Conservation (phyloP, 2,797 vertebrate species). For the Anabas testudineus region DNA sequence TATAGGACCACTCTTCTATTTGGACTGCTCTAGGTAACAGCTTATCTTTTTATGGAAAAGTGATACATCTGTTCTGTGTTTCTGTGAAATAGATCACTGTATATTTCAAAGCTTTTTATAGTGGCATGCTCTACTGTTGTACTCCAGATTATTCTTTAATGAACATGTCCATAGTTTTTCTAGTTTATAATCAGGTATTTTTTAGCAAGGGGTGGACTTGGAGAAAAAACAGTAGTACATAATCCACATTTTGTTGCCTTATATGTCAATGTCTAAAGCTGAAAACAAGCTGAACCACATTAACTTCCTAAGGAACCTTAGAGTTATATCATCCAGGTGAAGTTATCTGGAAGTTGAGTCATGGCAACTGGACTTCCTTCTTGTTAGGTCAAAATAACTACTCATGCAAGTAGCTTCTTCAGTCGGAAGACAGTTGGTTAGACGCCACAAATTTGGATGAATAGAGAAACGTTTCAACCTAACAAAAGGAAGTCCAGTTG, state of each 20-base stretch:
- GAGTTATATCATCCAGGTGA: no score
- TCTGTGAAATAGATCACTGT: conserved; percentile 75
- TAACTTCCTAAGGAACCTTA: conserved; percentile 2
- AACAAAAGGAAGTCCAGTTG: no score
- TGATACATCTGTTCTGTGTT: conserved; percentile 75
- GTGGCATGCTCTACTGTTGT: conserved; percentile 81
- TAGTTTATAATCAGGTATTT: conserved; percentile 32
- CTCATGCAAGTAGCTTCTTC: no score
- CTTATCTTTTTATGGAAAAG: conserved; percentile 74
- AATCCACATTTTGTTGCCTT: conserved; percentile 16
- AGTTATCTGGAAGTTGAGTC: no score
- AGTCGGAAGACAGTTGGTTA: no score
- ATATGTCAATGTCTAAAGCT: background rate
- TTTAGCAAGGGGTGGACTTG: conserved; percentile 1
- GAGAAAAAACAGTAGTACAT: background rate
- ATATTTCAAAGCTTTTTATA: conserved; percentile 78
- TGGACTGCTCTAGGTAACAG: conserved; percentile 62
- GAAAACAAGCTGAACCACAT: conserved; percentile 14
- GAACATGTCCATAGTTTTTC: conserved; percentile 30
- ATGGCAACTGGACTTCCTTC: no score
- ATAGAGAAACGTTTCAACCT: no score
- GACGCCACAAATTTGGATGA: no score
- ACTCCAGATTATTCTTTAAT: conserved; percentile 55
- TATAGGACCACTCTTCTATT: conserved; percentile 73
- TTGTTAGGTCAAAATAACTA: no score